phyloP scores from a whole-genome alignment of 2,888 invertebrate genomes.

The Gonocerus acuteangulatus region DNA sequence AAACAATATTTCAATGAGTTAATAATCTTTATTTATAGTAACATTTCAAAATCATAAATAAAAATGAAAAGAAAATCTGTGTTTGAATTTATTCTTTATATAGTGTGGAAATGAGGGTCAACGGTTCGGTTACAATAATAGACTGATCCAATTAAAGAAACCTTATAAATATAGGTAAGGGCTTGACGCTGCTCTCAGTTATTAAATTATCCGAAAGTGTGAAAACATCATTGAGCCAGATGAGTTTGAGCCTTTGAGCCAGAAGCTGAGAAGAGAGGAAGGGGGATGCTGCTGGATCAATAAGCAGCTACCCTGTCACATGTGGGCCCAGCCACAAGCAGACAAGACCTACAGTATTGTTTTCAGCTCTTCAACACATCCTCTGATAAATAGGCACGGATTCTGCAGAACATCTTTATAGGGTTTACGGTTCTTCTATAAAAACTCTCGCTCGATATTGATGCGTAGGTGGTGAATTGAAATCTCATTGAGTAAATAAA shows the following conservation, averaged over 20 bases:
- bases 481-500: too few relatives aligned
- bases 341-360: neutral
- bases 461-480: too few relatives aligned
- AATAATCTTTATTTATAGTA: too few relatives aligned
- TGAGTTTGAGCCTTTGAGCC: neutral
- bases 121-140: neutral
- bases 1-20: too few relatives aligned
- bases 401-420: too few relatives aligned
- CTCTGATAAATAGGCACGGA: too few relatives aligned
- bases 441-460: too few relatives aligned
- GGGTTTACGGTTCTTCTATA: too few relatives aligned
- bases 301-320: conserved; percentile 15
- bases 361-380: neutral
- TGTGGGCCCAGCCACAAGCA: neutral
- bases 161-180: conserved; percentile 7
- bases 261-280: neutral
- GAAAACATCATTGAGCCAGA: neutral
- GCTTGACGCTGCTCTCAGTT: neutral
- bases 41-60: too few relatives aligned
- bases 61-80: too few relatives aligned
- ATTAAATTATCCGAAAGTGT: conserved; percentile 8
- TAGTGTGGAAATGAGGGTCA: neutral
- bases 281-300: conserved; percentile 25
- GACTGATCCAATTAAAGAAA: conserved; percentile 14
- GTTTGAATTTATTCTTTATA: too few relatives aligned